Conservation (phyloP, 2,797 vertebrate genomes). For the Rhinoraja longicauda region DNA sequence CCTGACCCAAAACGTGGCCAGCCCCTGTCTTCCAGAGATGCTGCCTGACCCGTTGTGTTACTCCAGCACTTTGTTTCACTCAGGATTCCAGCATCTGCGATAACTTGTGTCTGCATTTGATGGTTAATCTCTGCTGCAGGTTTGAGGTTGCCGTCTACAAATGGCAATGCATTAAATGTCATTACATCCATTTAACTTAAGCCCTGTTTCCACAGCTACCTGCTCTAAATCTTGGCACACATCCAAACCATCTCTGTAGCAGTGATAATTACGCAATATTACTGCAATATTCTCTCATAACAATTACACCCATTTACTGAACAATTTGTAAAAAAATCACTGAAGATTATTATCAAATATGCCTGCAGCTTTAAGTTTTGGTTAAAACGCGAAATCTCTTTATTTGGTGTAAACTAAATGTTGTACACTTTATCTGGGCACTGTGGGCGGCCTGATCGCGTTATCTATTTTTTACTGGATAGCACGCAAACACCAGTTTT, state of each 20-base stretch:
- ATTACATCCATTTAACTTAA: not conserved
- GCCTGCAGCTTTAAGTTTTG: not conserved
- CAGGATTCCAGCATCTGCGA: too few relatives aligned
- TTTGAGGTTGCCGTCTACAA: not conserved
- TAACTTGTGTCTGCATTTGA: too few relatives aligned
- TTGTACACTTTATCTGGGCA: not conserved
- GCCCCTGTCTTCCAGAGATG: too few relatives aligned
- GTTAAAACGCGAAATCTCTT: not conserved
- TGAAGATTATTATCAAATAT: not conserved
- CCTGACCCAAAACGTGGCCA: too few relatives aligned
- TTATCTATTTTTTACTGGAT: too few relatives aligned
- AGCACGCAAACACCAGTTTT: too few relatives aligned
- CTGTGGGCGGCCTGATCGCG: too few relatives aligned
- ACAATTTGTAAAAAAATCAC: not conserved
- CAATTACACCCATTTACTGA: not conserved
- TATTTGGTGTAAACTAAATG: not conserved
- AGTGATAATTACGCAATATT: not conserved
- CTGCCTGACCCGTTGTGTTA: too few relatives aligned
- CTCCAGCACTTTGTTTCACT: too few relatives aligned
- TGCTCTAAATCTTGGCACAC: not conserved
- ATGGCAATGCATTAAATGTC: not conserved
- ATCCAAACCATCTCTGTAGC: not conserved
- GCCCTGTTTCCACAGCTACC: not conserved
- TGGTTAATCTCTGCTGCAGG: not conserved
- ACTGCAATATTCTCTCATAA: not conserved